Percentiles rank a stretch among this genome's conserved stretches.
phyloP scores from a whole-genome alignment of 2,113 vertebrate genomes.

The Istiophorus platypterus region DNA sequence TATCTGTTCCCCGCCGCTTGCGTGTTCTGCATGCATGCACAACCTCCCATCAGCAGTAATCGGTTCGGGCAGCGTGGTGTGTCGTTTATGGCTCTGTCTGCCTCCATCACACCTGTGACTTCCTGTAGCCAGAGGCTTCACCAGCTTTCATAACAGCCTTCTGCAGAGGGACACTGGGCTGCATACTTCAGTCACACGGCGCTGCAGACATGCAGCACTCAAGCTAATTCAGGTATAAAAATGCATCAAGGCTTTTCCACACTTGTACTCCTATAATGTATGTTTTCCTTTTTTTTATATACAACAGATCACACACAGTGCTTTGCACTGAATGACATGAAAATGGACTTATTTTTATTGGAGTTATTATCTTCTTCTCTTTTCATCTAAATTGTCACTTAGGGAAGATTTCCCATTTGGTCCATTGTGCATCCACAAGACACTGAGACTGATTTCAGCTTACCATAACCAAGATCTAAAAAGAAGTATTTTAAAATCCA shows the following conservation, averaged over 20 bases:
- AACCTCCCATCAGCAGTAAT: constrained; percentile 53
- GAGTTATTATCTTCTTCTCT: not conserved
- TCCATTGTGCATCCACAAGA: not conserved
- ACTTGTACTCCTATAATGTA: not conserved
- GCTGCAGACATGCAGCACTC: constrained; percentile 6
- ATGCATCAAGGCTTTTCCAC: not conserved
- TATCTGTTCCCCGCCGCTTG: not conserved
- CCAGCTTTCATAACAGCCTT: constrained; percentile 43
- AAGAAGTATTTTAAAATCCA: not conserved
- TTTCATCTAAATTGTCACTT: not conserved
- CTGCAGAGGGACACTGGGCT: constrained; percentile 34
- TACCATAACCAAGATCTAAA: not conserved
- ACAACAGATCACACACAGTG: not conserved
- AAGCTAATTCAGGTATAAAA: not conserved
- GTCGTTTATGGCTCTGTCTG: constrained; percentile 41
- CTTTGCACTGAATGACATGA: not conserved
- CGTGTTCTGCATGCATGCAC: constrained; percentile 2
- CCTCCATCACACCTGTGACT: constrained; percentile 74
- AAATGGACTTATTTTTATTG: not conserved
- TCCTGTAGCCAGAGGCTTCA: constrained; percentile 64
- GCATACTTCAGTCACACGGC: constrained; percentile 33
- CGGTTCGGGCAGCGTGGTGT: constrained; percentile 50
- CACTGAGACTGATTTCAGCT: not conserved
- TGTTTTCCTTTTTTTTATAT: not conserved
- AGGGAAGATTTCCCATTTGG: not conserved